Percentiles rank a stretch among this genome's conserved stretches.
phyloP scores from a whole-genome alignment of 2,797 vertebrate genomes.

The Brachymystax lenok region DNA sequence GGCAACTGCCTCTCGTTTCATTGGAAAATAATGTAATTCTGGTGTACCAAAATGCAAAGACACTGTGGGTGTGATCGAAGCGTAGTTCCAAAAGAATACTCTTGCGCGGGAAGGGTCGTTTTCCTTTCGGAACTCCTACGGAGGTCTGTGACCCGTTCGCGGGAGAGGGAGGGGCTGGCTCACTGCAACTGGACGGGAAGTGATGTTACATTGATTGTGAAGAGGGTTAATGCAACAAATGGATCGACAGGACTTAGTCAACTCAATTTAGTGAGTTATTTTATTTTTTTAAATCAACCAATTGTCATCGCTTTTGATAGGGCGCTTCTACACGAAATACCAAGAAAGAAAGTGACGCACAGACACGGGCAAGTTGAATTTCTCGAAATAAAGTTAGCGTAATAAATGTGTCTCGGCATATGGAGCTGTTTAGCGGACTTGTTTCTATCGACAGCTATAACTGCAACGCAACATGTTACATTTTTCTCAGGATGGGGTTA shows the following conservation, averaged over 20 bases:
- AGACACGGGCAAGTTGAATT: slow-evolving; percentile 64
- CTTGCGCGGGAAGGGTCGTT: not conserved
- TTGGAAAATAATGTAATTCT: too few species aligned
- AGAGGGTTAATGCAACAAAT: slow-evolving; percentile 42
- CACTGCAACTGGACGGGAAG: slow-evolving; percentile 32
- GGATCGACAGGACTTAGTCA: slow-evolving; percentile 30
- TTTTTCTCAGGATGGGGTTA: not conserved
- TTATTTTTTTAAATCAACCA: not conserved
- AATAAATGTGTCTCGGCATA: slow-evolving; percentile 37
- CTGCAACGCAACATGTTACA: not conserved
- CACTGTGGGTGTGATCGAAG: too few species aligned
- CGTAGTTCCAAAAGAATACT: not conserved
- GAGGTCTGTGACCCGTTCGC: not conserved
- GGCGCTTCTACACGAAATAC: not conserved
- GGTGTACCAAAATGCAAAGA: too few species aligned
- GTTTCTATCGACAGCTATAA: slow-evolving; percentile 31
- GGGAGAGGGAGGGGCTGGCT: slow-evolving; percentile 54
- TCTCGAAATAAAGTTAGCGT: slow-evolving; percentile 62
- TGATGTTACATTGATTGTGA: slow-evolving; percentile 22
- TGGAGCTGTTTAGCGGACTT: slow-evolving; percentile 37
- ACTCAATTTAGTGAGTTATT: not conserved
- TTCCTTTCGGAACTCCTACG: not conserved
- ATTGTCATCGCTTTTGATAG: not conserved
- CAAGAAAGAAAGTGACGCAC: slow-evolving; percentile 42
- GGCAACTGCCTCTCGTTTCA: too few species aligned